Evolutionary conservation across 2,888 invertebrate species (phyloP).

Genomic region (Lobophora halterata): DNA sequence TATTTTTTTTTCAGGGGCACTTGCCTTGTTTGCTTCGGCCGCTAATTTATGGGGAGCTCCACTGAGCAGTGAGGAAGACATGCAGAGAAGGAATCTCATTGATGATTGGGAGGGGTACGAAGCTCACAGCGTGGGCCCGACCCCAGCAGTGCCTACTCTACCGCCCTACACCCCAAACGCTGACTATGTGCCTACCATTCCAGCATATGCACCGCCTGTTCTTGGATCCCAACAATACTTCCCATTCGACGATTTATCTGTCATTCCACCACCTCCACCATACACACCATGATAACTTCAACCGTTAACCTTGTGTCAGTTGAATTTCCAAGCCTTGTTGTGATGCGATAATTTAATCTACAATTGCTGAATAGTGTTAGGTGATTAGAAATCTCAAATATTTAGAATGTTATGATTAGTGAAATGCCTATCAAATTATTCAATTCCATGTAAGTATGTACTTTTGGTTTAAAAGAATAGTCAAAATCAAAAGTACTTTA

Average conservation of each 20-base stretch:
- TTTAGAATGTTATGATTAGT: conserved; percentile 15
- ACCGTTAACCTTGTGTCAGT: conserved; percentile 34
- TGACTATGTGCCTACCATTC: conserved; percentile 54
- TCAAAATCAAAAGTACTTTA: too few relatives aligned
- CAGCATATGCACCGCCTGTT: conserved; percentile 61
- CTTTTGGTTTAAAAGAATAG: too few relatives aligned
- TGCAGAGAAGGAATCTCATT: conserved; percentile 79
- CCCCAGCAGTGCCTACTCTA: conserved; percentile 77
- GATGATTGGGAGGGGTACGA: conserved; percentile 83
- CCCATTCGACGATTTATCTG: conserved; percentile 71
- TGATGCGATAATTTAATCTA: conserved; percentile 22
- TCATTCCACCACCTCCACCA: conserved; percentile 76
- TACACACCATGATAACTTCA: conserved; percentile 65
- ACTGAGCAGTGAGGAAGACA: conserved; percentile 65
- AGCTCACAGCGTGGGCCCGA: conserved; percentile 80
- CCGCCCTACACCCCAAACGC: conserved; percentile 82
- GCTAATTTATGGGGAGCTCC: conserved; percentile 84
- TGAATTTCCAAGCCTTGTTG: conserved; percentile 32
- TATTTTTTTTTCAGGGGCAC: conserved; percentile 72
- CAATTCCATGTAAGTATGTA: too few relatives aligned
- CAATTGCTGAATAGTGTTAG: conserved; percentile 15
- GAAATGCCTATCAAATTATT: too few relatives aligned
- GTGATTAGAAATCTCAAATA: conserved; percentile 19
- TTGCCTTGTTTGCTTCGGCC: conserved; percentile 85
- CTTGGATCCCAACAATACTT: conserved; percentile 70